Percentiles rank a stretch among this genome's conserved stretches.
Evolutionary conservation across 2,113 vertebrate species (phyloP).

Genomic region (Ophiodon elongatus): DNA sequence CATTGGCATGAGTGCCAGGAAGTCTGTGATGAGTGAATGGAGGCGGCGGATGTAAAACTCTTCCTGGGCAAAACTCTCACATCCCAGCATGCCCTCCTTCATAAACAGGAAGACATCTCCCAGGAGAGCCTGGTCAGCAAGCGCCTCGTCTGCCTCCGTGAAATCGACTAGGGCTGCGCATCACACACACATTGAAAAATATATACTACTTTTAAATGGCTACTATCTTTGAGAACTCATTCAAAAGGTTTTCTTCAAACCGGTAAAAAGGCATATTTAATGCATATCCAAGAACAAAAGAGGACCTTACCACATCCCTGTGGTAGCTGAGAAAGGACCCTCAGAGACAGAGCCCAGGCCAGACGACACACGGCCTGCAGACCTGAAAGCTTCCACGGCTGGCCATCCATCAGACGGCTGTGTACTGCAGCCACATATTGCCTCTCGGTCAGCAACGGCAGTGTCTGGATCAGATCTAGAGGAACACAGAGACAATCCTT

Average conservation of each 20-base stretch:
- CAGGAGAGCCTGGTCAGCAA: slow-evolving; percentile 92
- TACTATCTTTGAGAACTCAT: background rate
- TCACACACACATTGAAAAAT: slow-evolving; percentile 10
- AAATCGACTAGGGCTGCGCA: slow-evolving; percentile 92
- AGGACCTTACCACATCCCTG: slow-evolving; percentile 90
- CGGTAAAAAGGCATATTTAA: background rate
- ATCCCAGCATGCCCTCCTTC: slow-evolving; percentile 91
- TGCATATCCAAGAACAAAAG: background rate
- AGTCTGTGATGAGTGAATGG: slow-evolving; percentile 95
- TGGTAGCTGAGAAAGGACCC: slow-evolving; percentile 93
- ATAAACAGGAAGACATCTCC: slow-evolving; percentile 95
- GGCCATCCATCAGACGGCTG: slow-evolving; percentile 90
- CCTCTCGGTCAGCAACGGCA: slow-evolving; percentile 91
- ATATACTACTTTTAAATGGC: background rate
- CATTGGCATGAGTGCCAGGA: slow-evolving; percentile 98
- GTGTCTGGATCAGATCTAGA: slow-evolving; percentile 91
- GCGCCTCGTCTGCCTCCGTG: slow-evolving; percentile 95
- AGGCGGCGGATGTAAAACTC: slow-evolving; percentile 96
- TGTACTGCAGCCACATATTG: slow-evolving; percentile 95
- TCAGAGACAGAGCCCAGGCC: slow-evolving; percentile 93
- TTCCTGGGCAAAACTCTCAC: slow-evolving; percentile 92
- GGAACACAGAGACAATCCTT: background rate
- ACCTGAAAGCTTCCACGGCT: slow-evolving; percentile 93
- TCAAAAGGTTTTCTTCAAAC: background rate
- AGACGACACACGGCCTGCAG: slow-evolving; percentile 93